phyloP scores from a whole-genome alignment of 2,113 vertebrate genomes.

The Petromus typicus region DNA sequence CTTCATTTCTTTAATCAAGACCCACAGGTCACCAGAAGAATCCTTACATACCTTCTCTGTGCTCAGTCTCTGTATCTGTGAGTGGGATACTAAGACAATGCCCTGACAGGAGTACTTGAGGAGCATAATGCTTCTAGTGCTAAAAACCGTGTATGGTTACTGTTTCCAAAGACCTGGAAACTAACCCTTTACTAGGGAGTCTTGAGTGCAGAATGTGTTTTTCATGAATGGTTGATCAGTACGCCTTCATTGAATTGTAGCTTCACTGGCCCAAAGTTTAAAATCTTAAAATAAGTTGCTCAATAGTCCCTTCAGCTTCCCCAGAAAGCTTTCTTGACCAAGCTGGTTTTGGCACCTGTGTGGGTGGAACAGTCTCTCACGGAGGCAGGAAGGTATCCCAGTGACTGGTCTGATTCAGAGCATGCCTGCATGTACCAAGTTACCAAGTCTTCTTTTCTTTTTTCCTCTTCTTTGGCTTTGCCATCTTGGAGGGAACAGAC shows the following conservation, averaged over 20 bases:
- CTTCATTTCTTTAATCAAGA: background rate
- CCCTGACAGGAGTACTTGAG: background rate
- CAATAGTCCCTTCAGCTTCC: background rate
- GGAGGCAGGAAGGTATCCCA: background rate
- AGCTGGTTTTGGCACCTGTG: background rate
- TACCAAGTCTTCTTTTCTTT: background rate
- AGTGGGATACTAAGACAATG: background rate
- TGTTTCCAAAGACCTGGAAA: background rate
- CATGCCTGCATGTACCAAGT: background rate
- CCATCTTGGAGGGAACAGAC: background rate
- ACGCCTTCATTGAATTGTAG: background rate
- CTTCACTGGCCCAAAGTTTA: background rate
- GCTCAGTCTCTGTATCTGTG: background rate
- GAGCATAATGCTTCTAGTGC: background rate
- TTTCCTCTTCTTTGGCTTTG: background rate
- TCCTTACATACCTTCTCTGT: background rate
- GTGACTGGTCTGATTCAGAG: background rate
- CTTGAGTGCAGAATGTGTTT: background rate
- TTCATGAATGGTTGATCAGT: background rate
- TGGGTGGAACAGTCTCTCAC: background rate
- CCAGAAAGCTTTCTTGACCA: background rate
- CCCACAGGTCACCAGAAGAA: background rate
- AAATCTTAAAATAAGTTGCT: background rate
- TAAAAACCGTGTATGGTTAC: background rate
- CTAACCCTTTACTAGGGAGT: background rate